These are phyloP conservation scores for Nautilus pompilius DNA, from an alignment of 1,140 invertebrate species.

Conservation along the genomic window DNA sequence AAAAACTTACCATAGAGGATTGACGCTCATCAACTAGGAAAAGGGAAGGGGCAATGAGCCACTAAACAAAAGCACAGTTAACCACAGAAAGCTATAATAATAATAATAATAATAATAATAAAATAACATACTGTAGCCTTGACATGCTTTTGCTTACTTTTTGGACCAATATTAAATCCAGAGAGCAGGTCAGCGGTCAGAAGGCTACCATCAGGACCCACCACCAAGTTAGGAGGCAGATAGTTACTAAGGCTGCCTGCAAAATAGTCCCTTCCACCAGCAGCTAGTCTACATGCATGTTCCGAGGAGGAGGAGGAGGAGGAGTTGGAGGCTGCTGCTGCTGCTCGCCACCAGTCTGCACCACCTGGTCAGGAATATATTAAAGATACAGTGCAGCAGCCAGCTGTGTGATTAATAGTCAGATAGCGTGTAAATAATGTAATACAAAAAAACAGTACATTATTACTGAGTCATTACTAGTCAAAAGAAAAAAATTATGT, in stretches of 20 bases:
- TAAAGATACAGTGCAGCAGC: not conserved
- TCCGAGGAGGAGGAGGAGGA: conserved; percentile 10
- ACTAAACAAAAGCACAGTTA: no score
- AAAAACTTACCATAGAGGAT: no score
- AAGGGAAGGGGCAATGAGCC: no score
- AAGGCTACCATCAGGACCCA: not conserved
- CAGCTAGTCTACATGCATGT: conserved; percentile 17
- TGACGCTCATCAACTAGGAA: no score
- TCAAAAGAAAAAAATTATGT: no score
- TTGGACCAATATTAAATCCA: conserved; percentile 6
- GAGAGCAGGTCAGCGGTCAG: conserved; percentile 7
- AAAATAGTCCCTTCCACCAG: conserved; percentile 9
- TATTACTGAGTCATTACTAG: no score
- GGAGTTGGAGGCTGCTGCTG: not conserved
- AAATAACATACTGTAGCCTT: no score
- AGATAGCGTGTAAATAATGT: no score
- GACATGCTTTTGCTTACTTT: conserved; percentile 14
- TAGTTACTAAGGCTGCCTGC: conserved; percentile 7
- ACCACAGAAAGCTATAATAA: no score
- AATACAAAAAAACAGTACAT: no score
- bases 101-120: no score
- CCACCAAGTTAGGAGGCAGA: not conserved
- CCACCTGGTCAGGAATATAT: conserved; percentile 19
- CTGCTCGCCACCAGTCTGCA: conserved; percentile 28
- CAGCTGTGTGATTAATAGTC: no score